These are phyloP conservation scores for Aelia acuminata DNA, from an alignment of 2,888 invertebrate species.

Conservation along the genomic window DNA sequence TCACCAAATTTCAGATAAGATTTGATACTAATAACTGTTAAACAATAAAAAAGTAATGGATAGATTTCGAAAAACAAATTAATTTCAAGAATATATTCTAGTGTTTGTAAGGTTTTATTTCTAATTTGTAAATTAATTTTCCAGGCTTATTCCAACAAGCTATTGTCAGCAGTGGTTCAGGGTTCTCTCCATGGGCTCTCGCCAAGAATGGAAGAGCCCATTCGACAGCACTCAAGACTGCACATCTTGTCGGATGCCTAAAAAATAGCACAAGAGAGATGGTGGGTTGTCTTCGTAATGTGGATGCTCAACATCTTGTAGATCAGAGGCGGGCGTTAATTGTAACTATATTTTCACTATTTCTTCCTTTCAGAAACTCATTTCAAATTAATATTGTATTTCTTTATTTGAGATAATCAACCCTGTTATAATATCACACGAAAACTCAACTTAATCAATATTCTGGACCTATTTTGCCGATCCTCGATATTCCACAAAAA, in stretches of 20 bases:
- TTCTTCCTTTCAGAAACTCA: not conserved
- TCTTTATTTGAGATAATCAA: too few relatives aligned
- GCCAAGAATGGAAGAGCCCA: not conserved
- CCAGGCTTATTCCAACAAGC: conserved; percentile 19
- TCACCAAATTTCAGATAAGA: too few relatives aligned
- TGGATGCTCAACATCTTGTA: not conserved
- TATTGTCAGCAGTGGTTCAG: conserved; percentile 16
- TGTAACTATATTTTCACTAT: conserved; percentile 6
- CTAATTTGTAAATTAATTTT: not conserved
- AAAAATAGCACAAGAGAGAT: not conserved
- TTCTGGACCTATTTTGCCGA: too few relatives aligned
- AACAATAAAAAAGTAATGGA: too few relatives aligned
- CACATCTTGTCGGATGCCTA: conserved; percentile 2
- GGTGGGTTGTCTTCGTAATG: not conserved
- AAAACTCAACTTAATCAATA: too few relatives aligned
- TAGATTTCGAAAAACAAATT: too few relatives aligned
- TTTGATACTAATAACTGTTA: too few relatives aligned
- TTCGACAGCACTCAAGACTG: not conserved
- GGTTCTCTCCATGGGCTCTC: conserved; percentile 17
- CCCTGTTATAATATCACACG: too few relatives aligned
- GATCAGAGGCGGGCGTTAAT: conserved; percentile 2
- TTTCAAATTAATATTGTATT: not conserved
- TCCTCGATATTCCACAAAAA: too few relatives aligned
- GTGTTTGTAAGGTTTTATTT: not conserved
- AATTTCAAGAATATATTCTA: too few relatives aligned